phyloP scores from a whole-genome alignment of 2,113 vertebrate genomes.

The Thinocorus orbignyianus region DNA sequence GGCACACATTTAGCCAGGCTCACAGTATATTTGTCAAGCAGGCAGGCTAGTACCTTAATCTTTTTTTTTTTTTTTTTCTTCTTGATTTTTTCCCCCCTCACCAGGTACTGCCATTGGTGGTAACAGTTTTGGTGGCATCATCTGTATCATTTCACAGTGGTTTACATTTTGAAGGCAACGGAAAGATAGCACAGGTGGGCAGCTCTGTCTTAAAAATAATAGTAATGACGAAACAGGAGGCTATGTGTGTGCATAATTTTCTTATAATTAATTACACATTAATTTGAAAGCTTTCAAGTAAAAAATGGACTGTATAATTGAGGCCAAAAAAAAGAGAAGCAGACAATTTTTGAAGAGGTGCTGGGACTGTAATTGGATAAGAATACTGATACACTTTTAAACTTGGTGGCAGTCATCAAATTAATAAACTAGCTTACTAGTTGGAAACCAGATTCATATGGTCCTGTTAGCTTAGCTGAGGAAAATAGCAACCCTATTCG shows the following conservation, averaged over 20 bases:
- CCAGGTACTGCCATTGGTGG: not conserved
- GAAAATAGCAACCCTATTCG: not conserved
- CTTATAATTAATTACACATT: not conserved
- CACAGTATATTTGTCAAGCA: not conserved
- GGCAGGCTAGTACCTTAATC: not conserved
- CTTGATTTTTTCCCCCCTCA: rapidly evolving
- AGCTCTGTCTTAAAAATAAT: not conserved
- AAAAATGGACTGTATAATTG: not conserved
- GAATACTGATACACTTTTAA: not conserved
- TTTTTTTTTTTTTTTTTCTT: not conserved
- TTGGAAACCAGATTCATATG: not conserved
- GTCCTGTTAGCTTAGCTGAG: not conserved
- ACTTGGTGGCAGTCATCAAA: not conserved
- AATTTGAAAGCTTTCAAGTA: not conserved
- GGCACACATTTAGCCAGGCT: not conserved
- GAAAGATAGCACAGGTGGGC: not conserved
- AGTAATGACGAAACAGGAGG: not conserved
- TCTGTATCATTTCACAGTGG: not conserved
- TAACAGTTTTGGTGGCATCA: not conserved
- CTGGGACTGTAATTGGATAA: not conserved
- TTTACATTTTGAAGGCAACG: not conserved
- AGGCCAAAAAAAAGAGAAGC: not conserved
- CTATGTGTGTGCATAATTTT: not conserved
- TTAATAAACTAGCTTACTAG: not conserved
- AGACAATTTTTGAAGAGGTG: not conserved